A percentile compares a stretch with the other conserved stretches of the same genome.
These are phyloP conservation scores for Pseudomyrmex concolor DNA, from an alignment of 1,140 invertebrate genomes.

Conservation along the genomic window DNA sequence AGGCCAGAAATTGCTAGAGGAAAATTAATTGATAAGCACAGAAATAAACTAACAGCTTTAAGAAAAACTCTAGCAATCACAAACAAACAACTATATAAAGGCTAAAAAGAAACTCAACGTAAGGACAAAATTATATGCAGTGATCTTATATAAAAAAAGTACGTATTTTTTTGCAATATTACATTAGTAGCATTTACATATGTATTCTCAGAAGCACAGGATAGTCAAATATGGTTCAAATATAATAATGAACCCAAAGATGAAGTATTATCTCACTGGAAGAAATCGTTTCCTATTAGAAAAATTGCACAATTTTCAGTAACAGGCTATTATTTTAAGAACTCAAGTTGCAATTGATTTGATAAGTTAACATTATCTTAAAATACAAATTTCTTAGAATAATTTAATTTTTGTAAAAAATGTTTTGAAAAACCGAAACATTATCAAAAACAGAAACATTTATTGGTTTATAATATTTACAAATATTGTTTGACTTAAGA, in stretches of 20 bases:
- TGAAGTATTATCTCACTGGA: background rate
- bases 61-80: background rate
- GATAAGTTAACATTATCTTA: too few relatives aligned
- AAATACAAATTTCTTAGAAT: too few relatives aligned
- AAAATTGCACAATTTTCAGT: background rate
- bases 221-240: background rate
- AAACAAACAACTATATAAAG: background rate
- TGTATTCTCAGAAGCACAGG: background rate
- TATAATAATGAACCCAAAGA: background rate
- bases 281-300: background rate
- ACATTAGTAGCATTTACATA: background rate
- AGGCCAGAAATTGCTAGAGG: background rate
- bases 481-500: too few relatives aligned
- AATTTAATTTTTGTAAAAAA: too few relatives aligned
- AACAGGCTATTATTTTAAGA: too few relatives aligned
- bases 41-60: background rate
- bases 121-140: too few relatives aligned
- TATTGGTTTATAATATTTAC: too few relatives aligned
- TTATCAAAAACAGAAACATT: too few relatives aligned
- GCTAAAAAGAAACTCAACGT: background rate
- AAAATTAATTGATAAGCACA: constrained; percentile 8
- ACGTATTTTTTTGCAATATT: background rate
- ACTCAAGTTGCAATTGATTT: too few relatives aligned
- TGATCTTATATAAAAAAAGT: background rate
- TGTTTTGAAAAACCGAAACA: too few relatives aligned